Conservation (phyloP, 2,113 vertebrate genomes). For the Aphelocoma coerulescens region DNA sequence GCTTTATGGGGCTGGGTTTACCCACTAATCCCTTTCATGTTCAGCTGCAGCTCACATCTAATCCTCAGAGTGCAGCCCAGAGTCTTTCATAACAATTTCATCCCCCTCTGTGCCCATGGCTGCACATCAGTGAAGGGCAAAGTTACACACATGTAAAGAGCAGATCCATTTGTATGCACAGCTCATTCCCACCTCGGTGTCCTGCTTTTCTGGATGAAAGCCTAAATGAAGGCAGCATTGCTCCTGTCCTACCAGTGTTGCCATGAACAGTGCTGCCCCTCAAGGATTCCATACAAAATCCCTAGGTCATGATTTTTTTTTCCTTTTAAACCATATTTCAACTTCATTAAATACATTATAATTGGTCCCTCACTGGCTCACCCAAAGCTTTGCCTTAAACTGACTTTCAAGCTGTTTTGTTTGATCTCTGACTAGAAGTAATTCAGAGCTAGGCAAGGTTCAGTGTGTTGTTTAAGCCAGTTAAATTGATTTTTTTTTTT, state of each 20-base stretch:
- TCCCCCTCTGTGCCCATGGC: neutral
- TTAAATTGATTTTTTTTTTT: neutral
- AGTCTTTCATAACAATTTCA: neutral
- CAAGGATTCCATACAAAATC: neutral
- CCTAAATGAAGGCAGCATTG: neutral
- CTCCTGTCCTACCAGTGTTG: neutral
- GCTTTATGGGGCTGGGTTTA: neutral
- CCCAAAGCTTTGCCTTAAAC: slow-evolving; percentile 22
- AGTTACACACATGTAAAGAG: neutral
- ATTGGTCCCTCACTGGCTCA: neutral
- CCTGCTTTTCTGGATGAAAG: neutral
- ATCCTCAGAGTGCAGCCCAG: neutral
- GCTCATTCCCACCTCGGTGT: neutral
- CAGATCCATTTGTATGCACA: neutral
- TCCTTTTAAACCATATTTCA: neutral
- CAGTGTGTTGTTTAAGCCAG: neutral
- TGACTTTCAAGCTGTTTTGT: neutral
- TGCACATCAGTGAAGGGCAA: neutral
- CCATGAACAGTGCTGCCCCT: neutral
- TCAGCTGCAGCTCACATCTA: neutral
- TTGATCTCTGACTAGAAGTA: neutral
- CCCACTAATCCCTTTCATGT: neutral
- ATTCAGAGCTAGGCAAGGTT: neutral
- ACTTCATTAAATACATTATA: neutral
- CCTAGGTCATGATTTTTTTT: neutral